A percentile compares a stretch with the other conserved stretches of the same genome.
Evolutionary conservation across 2,888 invertebrate genomes (phyloP).

Genomic region (Portevinia maculata): DNA sequence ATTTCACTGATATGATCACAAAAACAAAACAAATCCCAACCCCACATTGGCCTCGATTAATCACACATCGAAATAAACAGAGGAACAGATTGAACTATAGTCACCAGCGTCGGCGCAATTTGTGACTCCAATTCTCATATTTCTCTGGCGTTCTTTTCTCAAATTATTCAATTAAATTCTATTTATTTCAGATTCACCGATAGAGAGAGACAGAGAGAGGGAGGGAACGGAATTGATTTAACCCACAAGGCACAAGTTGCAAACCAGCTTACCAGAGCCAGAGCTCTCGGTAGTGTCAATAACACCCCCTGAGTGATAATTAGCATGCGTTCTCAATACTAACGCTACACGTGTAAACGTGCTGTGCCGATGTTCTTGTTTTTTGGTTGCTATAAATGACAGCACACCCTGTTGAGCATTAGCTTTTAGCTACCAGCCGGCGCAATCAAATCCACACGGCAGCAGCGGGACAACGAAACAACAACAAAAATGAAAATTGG

Average conservation of each 20-base stretch:
- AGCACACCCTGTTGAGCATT: conserved; percentile 26
- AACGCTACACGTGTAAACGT: conserved; percentile 66
- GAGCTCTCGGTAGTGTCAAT: conserved; percentile 56
- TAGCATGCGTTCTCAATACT: conserved; percentile 57
- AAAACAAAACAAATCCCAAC: conserved; percentile 30
- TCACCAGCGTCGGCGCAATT: conserved; percentile 24
- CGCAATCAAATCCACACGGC: conserved; percentile 43
- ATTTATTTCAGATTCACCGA: conserved; percentile 48
- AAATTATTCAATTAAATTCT: conserved; percentile 67
- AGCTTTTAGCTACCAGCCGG: conserved; percentile 4
- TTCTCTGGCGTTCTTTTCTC: conserved; percentile 13
- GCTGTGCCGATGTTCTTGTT: conserved; percentile 33
- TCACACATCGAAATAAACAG: conserved; percentile 33
- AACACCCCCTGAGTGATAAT: conserved; percentile 71
- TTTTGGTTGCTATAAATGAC: neutral
- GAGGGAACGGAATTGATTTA: conserved; percentile 8
- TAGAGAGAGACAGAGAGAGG: conserved; percentile 18
- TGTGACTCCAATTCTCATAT: conserved; percentile 53
- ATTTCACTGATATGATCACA: conserved; percentile 14
- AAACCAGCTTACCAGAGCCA: neutral
- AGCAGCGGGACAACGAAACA: neutral
- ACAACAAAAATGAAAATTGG: conserved; percentile 54
- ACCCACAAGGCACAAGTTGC: conserved; percentile 42
- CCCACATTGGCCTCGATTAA: conserved; percentile 46
- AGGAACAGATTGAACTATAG: conserved; percentile 4